phyloP scores from a whole-genome alignment of 2,888 invertebrate species.

The Dynastes tityus region DNA sequence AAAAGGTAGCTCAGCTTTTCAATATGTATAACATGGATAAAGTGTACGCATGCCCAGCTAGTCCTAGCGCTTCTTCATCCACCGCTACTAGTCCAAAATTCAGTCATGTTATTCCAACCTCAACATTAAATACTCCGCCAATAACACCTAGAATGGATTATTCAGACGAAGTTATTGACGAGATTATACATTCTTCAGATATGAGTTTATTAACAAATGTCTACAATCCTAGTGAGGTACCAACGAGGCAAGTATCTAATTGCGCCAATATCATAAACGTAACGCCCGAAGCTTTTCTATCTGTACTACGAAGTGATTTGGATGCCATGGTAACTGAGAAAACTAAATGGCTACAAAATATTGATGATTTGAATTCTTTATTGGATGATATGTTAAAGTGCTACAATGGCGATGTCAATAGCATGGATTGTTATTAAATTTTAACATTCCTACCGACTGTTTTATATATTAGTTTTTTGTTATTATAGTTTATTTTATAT shows the following conservation, averaged over 20 bases:
- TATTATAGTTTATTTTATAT: conserved; percentile 5
- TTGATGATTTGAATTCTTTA: conserved; percentile 80
- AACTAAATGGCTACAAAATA: conserved; percentile 79
- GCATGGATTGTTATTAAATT: conserved; percentile 80
- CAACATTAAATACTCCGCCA: conserved; percentile 45
- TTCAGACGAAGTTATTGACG: conserved; percentile 76
- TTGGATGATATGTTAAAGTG: conserved; percentile 83
- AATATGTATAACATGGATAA: conserved; percentile 51
- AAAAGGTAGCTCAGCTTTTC: conserved; percentile 52
- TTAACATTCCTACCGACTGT: conserved; percentile 3
- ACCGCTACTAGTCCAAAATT: not conserved
- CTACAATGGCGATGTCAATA: conserved; percentile 74
- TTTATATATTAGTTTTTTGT: conserved; percentile 10
- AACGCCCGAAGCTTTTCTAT: conserved; percentile 76
- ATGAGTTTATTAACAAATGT: conserved; percentile 76
- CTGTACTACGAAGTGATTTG: conserved; percentile 75
- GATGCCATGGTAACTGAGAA: conserved; percentile 76
- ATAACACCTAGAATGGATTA: conserved; percentile 46
- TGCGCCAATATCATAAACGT: conserved; percentile 67
- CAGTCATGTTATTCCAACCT: conserved; percentile 13
- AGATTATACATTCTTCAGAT: conserved; percentile 78
- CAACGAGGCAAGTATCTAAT: conserved; percentile 46
- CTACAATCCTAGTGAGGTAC: conserved; percentile 71
- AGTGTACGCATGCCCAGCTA: conserved; percentile 21
- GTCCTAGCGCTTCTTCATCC: conserved; percentile 11